Evolutionary conservation across 35 echinoderm and acorn worm genomes (phyloP).

Genomic region (Apostichopus californicus): DNA sequence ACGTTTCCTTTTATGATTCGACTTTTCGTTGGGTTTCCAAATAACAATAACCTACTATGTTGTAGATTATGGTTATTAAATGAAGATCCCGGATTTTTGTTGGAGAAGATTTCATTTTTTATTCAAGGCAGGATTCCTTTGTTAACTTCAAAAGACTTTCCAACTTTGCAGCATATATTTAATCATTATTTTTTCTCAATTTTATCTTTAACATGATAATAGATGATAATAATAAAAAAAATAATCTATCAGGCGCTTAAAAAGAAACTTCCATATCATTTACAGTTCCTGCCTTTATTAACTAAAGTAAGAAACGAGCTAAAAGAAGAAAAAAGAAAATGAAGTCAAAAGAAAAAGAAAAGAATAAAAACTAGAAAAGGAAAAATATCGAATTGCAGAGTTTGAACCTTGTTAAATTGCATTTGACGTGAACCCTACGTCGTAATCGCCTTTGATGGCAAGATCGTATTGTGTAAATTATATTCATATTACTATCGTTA

Average conservation of each 20-base stretch:
- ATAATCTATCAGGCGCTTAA: not conserved
- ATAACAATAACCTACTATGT: not conserved
- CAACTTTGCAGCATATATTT: not conserved
- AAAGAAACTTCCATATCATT: slow-evolving; percentile 26
- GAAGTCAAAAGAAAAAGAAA: not conserved
- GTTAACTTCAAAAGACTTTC: not conserved
- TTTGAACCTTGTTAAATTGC: slow-evolving; percentile 16
- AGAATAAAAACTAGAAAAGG: not conserved
- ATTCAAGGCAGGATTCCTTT: not conserved
- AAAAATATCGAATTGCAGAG: not conserved
- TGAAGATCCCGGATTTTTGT: not conserved
- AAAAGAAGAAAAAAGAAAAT: too few relatives aligned
- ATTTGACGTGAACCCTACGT: slow-evolving; percentile 40
- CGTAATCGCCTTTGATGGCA: slow-evolving; percentile 22
- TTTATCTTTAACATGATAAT: not conserved
- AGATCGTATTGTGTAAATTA: slow-evolving; percentile 46
- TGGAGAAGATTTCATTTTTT: not conserved
- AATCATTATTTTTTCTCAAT: not conserved
- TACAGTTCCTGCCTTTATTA: slow-evolving; percentile 15
- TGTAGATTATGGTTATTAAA: not conserved
- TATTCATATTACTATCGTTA: slow-evolving; percentile 40
- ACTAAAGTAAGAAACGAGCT: slow-evolving; percentile 15
- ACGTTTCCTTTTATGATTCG: not conserved
- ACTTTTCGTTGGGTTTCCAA: not conserved
- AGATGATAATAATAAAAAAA: not conserved